phyloP scores from a whole-genome alignment of 2,113 vertebrate species.

The Glaucomys volans region DNA sequence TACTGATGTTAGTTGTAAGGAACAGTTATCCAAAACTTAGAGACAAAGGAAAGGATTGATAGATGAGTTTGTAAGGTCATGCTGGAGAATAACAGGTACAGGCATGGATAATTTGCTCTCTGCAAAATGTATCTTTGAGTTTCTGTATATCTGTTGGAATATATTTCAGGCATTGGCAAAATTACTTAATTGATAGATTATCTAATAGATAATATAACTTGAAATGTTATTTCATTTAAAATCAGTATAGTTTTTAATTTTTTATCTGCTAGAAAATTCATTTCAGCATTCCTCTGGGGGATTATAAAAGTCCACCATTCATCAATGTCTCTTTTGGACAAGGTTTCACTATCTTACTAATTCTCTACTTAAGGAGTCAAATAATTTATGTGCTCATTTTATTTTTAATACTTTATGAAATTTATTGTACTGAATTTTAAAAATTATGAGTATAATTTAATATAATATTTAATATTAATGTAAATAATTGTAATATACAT shows the following conservation, averaged over 20 bases:
- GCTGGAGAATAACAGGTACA: not conserved
- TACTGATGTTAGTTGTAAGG: not conserved
- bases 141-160: not conserved
- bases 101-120: not conserved
- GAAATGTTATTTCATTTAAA: not conserved
- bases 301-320: not conserved
- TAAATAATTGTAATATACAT: not conserved
- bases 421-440: not conserved
- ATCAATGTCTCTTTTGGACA: not conserved
- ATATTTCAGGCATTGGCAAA: not conserved
- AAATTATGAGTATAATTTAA: not conserved
- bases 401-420: not conserved
- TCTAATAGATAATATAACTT: not conserved
- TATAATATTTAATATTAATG: too few species aligned
- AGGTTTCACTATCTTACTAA: not conserved
- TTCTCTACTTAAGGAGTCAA: not conserved
- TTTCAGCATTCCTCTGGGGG: not conserved
- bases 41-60: not conserved
- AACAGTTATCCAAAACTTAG: not conserved
- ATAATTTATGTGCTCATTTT: not conserved
- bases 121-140: not conserved
- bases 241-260: not conserved
- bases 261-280: not conserved
- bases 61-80: not conserved
- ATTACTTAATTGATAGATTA: not conserved